Evolutionary conservation across 2,797 vertebrate species (phyloP).

Genomic region (Menidia menidia): DNA sequence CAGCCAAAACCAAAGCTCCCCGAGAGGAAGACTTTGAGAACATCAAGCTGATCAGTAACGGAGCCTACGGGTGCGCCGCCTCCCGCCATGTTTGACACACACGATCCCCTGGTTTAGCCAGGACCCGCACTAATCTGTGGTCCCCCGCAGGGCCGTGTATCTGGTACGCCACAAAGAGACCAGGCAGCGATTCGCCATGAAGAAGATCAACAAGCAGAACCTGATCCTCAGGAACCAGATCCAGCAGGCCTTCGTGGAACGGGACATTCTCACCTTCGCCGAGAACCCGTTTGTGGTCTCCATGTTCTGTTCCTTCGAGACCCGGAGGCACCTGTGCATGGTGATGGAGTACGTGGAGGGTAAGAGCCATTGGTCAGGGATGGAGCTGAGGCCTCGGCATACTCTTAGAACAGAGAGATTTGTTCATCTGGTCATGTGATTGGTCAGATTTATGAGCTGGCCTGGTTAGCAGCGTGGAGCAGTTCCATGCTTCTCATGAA

Average conservation of each 20-base stretch:
- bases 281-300: slow-evolving; percentile 98
- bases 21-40: slow-evolving; percentile 96
- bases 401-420: no score
- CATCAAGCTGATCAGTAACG: slow-evolving; percentile 97
- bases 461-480: no score
- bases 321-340: slow-evolving; percentile 95
- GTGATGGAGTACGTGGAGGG: slow-evolving; percentile 99
- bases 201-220: slow-evolving; percentile 99
- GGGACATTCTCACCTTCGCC: slow-evolving; percentile 95
- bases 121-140: no score
- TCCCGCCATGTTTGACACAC: rapidly evolving
- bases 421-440: no score
- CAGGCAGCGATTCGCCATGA: slow-evolving; percentile 97
- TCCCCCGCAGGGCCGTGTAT: slow-evolving; percentile 87
- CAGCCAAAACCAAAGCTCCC: slow-evolving; percentile 85
- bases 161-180: slow-evolving; percentile 94
- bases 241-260: slow-evolving; percentile 97
- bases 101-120: no score
- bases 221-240: slow-evolving; percentile 96
- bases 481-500: no score
- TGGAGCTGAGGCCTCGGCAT: no score
- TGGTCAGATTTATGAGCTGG: no score
- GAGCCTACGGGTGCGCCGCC: slow-evolving; percentile 91
- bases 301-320: slow-evolving; percentile 99
- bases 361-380: slow-evolving; percentile 58